Evolutionary conservation across 2,888 invertebrate species (phyloP).

Genomic region (Trileptium ribeirensis): DNA sequence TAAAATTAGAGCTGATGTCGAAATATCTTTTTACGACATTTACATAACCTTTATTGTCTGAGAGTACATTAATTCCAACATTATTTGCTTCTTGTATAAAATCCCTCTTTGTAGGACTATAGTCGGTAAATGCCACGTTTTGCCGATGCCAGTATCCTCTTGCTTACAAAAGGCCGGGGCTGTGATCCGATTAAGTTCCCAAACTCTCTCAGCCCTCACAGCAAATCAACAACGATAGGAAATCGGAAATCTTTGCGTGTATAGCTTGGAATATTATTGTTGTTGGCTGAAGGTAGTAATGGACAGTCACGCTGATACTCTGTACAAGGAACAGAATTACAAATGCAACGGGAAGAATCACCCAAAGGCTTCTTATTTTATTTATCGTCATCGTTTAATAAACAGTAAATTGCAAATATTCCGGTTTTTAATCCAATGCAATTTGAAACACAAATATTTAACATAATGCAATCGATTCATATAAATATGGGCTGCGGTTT

Average conservation of each 20-base stretch:
- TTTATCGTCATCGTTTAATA: no score
- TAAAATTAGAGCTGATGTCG: not conserved
- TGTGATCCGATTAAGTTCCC: not conserved
- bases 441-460: no score
- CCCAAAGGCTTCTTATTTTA: no score
- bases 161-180: not conserved
- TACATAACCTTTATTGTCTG: no score
- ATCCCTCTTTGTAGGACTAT: not conserved
- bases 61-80: no score
- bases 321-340: not conserved
- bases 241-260: not conserved
- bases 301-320: not conserved
- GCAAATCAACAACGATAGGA: not conserved
- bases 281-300: not conserved
- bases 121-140: not conserved
- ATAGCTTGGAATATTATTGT: not conserved
- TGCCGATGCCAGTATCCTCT: not conserved
- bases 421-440: no score
- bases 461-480: no score
- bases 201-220: not conserved
- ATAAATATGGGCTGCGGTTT: no score
- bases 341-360: not conserved
- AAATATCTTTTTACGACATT: not conserved
- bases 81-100: not conserved
- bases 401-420: no score